These are phyloP conservation scores for Pammene fasciana DNA, from an alignment of 2,888 invertebrate genomes.

Conservation along the genomic window DNA sequence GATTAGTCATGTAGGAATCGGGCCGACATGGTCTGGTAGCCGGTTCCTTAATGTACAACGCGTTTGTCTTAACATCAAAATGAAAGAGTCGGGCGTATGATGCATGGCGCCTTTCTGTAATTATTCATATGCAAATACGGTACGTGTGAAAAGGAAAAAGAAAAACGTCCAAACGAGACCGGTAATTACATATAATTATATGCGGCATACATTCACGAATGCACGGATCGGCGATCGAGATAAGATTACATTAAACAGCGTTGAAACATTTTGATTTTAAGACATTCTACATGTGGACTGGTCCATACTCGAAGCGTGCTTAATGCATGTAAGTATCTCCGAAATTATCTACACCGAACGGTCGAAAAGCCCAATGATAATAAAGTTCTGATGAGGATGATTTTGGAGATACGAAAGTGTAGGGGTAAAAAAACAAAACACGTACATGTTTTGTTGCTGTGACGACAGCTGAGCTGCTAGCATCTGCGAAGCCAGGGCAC, in stretches of 20 bases:
- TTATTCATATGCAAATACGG: constrained; percentile 81
- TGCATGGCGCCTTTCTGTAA: constrained; percentile 77
- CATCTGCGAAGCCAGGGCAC: constrained; percentile 98
- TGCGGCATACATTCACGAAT: constrained; percentile 77
- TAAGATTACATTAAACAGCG: constrained; percentile 80
- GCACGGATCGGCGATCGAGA: constrained; percentile 77
- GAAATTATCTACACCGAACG: constrained; percentile 64
- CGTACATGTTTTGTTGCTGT: constrained; percentile 97
- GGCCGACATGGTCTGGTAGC: constrained; percentile 72
- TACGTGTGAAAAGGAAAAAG: constrained; percentile 81
- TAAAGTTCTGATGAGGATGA: constrained; percentile 47
- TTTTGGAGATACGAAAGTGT: constrained; percentile 60
- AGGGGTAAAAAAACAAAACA: constrained; percentile 81
- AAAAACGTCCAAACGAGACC: constrained; percentile 71
- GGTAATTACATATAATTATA: constrained; percentile 81
- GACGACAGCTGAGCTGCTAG: constrained; percentile 96
- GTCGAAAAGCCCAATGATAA: constrained; percentile 8
- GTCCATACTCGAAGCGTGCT: constrained; percentile 74
- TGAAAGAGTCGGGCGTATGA: constrained; percentile 70
- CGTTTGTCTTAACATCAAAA: constrained; percentile 79
- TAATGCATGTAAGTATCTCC: constrained; percentile 74
- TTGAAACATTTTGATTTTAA: constrained; percentile 83
- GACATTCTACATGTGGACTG: constrained; percentile 75
- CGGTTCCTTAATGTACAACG: constrained; percentile 63
- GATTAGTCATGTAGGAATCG: constrained; percentile 73